These are phyloP conservation scores for Drosophila parthenogenetica DNA, from an alignment of 2,888 invertebrate species.

Conservation along the genomic window DNA sequence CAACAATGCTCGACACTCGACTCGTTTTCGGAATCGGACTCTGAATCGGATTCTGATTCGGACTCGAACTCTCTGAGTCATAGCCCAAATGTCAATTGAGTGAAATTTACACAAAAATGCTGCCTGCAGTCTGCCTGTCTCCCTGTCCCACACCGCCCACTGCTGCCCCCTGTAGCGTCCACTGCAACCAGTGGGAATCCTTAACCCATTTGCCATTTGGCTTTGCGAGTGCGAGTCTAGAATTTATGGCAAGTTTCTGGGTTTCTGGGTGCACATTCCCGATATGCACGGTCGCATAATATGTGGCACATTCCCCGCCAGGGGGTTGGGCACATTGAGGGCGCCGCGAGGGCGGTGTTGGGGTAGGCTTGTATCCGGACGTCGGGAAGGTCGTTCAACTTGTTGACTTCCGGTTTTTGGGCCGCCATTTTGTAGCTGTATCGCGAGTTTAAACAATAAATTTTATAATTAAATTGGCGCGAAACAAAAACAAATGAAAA, in stretches of 20 bases:
- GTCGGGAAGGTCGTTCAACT: constrained; percentile 73
- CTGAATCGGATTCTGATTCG: constrained; percentile 3
- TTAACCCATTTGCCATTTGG: constrained; percentile 67
- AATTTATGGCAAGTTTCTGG: constrained; percentile 78
- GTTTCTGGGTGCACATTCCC: constrained; percentile 49
- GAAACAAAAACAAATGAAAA: constrained; percentile 53
- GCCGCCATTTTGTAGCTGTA: constrained; percentile 73
- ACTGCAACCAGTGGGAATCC: constrained; percentile 40
- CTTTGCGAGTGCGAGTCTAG: constrained; percentile 61
- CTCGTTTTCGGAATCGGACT: constrained; percentile 14
- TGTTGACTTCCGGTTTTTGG: constrained; percentile 70
- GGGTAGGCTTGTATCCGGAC: constrained; percentile 6
- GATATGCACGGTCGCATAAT: constrained; percentile 62
- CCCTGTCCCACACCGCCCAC: neutral
- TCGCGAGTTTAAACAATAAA: constrained; percentile 74
- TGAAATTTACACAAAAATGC: constrained; percentile 72
- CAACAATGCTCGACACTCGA: constrained; percentile 9
- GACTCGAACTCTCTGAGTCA: constrained; percentile 40
- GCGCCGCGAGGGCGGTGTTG: neutral
- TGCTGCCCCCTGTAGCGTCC: neutral
- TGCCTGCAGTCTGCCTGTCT: constrained; percentile 2
- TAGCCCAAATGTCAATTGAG: constrained; percentile 74
- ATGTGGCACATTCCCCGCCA: constrained; percentile 75
- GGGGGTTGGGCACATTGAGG: neutral
- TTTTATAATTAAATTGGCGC: constrained; percentile 78